Conservation (phyloP, 2,888 invertebrate species). For the Noctua janthe region DNA sequence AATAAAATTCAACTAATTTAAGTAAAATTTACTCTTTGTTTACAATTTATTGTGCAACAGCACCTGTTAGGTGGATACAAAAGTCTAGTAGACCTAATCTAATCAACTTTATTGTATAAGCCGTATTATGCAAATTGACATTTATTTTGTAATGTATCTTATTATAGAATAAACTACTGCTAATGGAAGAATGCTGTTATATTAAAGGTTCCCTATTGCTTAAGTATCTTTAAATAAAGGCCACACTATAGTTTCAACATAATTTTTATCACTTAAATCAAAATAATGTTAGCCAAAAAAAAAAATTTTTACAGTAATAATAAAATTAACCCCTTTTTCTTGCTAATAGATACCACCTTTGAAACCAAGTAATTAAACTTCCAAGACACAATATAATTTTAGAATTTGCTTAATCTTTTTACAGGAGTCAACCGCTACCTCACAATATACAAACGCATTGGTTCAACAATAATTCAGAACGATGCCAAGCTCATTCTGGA, state of each 20-base stretch:
- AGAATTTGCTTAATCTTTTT: constrained; percentile 24
- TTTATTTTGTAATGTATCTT: neutral
- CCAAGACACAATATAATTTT: neutral
- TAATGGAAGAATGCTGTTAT: neutral
- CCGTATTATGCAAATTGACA: constrained; percentile 2
- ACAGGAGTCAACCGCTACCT: constrained; percentile 92
- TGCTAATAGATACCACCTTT: neutral
- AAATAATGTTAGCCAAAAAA: neutral
- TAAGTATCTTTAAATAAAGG: neutral
- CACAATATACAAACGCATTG: constrained; percentile 93
- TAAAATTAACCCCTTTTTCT: neutral
- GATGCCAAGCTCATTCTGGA: constrained; percentile 92
- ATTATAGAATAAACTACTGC: neutral
- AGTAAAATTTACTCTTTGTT: neutral
- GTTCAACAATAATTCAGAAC: constrained; percentile 92
- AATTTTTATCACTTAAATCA: neutral
- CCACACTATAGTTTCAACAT: neutral
- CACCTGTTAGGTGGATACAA: neutral
- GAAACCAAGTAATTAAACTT: neutral
- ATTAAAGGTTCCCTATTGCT: neutral
- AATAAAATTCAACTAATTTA: neutral
- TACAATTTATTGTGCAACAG: constrained; percentile 2
- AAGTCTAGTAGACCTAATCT: neutral
- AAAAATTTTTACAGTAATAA: neutral
- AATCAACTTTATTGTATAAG: neutral